A percentile compares a stretch with the other conserved stretches of the same genome.
phyloP scores from a whole-genome alignment of 2,797 vertebrate genomes.

The Euthynnus affinis region DNA sequence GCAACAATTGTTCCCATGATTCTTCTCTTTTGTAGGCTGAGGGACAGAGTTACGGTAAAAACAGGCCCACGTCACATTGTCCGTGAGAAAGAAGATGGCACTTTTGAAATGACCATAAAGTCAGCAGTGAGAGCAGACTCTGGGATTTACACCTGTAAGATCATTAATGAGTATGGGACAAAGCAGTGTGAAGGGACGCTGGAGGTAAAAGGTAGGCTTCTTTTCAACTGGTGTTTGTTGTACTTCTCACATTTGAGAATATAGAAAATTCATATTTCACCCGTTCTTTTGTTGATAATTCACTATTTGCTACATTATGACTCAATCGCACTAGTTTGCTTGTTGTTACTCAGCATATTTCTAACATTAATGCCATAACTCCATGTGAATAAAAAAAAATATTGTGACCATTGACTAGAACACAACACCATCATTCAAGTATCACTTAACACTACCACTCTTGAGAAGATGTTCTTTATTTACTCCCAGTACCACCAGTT shows the following conservation, averaged over 20 bases:
- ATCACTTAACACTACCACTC: constrained; percentile 6
- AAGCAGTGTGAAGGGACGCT: constrained; percentile 95
- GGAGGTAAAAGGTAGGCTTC: constrained; percentile 91
- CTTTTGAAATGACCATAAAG: constrained; percentile 91
- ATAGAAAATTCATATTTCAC: background rate
- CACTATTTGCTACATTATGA: background rate
- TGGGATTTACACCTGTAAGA: constrained; percentile 96
- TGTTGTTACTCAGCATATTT: background rate
- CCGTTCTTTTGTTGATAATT: background rate
- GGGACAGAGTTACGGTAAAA: constrained; percentile 95
- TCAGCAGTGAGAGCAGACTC: constrained; percentile 89
- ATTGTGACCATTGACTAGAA: constrained; percentile 12
- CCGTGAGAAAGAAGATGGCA: constrained; percentile 86
- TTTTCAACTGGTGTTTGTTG: background rate
- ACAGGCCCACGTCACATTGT: constrained; percentile 89
- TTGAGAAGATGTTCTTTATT: constrained; percentile 35
- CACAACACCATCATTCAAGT: background rate
- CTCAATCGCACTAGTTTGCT: background rate
- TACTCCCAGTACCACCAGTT: constrained; percentile 82
- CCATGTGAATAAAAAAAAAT: background rate
- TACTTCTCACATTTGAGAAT: background rate
- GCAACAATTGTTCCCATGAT: constrained; percentile 21
- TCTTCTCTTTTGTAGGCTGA: constrained; percentile 86
- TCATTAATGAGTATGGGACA: constrained; percentile 97
- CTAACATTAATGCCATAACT: background rate